Conservation (phyloP, 2,888 invertebrate species). For the Polyommatus icarus region DNA sequence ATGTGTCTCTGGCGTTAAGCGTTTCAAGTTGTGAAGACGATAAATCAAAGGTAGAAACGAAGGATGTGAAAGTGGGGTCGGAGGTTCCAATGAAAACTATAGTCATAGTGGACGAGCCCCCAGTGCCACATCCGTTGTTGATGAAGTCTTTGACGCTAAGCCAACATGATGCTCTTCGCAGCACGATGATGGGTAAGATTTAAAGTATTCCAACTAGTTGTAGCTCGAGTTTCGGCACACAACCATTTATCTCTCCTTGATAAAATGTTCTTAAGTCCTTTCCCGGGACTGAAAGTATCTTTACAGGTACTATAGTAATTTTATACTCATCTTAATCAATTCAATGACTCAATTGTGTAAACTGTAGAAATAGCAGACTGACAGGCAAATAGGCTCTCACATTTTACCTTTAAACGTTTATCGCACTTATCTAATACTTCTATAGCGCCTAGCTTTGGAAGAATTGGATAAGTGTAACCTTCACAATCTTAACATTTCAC, state of each 20-base stretch:
- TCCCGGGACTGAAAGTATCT: too few relatives aligned
- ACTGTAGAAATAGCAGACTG: too few relatives aligned
- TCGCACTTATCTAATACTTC: too few relatives aligned
- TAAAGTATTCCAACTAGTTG: not conserved
- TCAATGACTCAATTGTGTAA: too few relatives aligned
- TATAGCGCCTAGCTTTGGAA: too few relatives aligned
- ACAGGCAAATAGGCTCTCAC: not conserved
- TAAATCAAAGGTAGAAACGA: slow-evolving; percentile 65
- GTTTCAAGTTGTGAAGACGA: slow-evolving; percentile 78
- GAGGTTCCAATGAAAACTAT: slow-evolving; percentile 68
- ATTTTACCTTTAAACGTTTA: not conserved
- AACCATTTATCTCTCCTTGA: too few relatives aligned
- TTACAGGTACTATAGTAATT: too few relatives aligned
- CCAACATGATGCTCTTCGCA: slow-evolving; percentile 68
- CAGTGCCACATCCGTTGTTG: slow-evolving; percentile 70
- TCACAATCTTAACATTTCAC: not conserved
- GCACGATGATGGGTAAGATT: slow-evolving; percentile 70
- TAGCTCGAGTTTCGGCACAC: too few relatives aligned
- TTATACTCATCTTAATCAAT: too few relatives aligned
- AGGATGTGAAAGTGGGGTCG: slow-evolving; percentile 47
- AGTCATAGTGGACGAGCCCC: slow-evolving; percentile 68
- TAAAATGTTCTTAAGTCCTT: too few relatives aligned
- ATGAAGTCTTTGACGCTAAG: slow-evolving; percentile 74
- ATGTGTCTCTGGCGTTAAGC: slow-evolving; percentile 73
- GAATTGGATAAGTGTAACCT: not conserved